Percentiles rank a stretch among this genome's conserved stretches.
Conservation (phyloP, 1,140 invertebrate species). For the Ceratosolen fusciceps region DNA sequence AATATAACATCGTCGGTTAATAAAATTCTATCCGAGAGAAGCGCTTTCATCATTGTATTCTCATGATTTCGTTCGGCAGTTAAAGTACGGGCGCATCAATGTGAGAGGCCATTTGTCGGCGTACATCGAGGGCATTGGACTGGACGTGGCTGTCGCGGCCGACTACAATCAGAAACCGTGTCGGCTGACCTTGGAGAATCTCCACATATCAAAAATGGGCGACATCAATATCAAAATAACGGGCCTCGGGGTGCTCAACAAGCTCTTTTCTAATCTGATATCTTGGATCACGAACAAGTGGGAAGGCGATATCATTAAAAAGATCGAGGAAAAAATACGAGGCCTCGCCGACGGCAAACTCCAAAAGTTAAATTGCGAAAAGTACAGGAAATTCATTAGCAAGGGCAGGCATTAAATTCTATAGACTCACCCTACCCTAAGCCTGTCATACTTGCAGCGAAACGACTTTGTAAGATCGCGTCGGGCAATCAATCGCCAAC, state of each 20-base stretch:
- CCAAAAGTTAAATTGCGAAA: conserved; percentile 33
- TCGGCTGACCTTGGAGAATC: conserved; percentile 24
- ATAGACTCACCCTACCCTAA: too few relatives aligned
- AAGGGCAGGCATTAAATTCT: too few relatives aligned
- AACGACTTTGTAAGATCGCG: too few relatives aligned
- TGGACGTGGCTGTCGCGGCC: conserved; percentile 36
- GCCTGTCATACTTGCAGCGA: too few relatives aligned
- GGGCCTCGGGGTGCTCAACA: conserved; percentile 43
- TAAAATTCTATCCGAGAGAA: too few relatives aligned
- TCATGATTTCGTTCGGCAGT: conserved; percentile 48
- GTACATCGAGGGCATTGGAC: conserved; percentile 45
- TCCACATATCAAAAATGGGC: conserved; percentile 45
- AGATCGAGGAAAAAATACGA: conserved; percentile 34
- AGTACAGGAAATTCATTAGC: neutral
- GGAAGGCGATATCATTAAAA: conserved; percentile 28
- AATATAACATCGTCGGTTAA: too few relatives aligned
- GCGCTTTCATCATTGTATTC: too few relatives aligned
- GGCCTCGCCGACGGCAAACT: neutral
- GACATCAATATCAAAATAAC: conserved; percentile 45
- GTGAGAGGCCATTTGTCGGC: conserved; percentile 49
- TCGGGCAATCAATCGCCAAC: too few relatives aligned
- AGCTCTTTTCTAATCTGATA: conserved; percentile 32
- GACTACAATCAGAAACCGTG: conserved; percentile 53
- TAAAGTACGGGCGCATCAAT: conserved; percentile 50
- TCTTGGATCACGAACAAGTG: conserved; percentile 50